phyloP scores from a whole-genome alignment of 2,888 invertebrate species.

The Lacanobia wlatinum region DNA sequence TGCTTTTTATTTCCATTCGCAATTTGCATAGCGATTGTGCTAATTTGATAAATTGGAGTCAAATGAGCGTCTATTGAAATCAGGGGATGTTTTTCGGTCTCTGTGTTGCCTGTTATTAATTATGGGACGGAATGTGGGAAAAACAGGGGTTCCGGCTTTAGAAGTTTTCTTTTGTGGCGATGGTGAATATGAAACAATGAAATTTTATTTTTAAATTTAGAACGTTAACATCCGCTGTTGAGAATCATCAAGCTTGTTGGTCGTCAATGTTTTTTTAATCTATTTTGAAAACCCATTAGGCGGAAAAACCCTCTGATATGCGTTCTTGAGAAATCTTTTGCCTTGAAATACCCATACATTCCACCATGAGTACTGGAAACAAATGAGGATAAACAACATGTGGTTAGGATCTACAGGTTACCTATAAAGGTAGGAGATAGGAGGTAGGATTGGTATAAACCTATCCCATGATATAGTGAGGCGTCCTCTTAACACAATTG shows the following conservation, averaged over 20 bases:
- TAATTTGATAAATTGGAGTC: constrained; percentile 56
- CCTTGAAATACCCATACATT: no score
- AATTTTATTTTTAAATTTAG: neutral
- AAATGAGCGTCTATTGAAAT: constrained; percentile 51
- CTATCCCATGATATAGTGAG: no score
- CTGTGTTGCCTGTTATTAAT: constrained; percentile 31
- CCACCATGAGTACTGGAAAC: neutral
- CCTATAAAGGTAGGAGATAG: no score
- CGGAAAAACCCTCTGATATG: no score
- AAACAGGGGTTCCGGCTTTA: constrained; percentile 19
- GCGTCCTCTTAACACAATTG: no score
- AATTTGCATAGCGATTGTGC: constrained; percentile 56
- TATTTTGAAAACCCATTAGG: no score
- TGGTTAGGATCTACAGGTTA: neutral
- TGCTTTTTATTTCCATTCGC: constrained; percentile 53
- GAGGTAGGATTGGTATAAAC: no score
- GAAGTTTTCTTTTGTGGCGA: constrained; percentile 21
- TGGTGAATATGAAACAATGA: constrained; percentile 1
- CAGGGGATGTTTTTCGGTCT: constrained; percentile 31
- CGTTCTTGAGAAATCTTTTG: no score
- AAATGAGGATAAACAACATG: neutral
- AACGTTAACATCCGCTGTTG: neutral
- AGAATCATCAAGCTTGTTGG: neutral
- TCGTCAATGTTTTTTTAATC: neutral
- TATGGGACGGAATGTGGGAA: constrained; percentile 30